These are phyloP conservation scores for Trigoniulus corallinus DNA, from an alignment of 1,140 invertebrate genomes.

Conservation along the genomic window DNA sequence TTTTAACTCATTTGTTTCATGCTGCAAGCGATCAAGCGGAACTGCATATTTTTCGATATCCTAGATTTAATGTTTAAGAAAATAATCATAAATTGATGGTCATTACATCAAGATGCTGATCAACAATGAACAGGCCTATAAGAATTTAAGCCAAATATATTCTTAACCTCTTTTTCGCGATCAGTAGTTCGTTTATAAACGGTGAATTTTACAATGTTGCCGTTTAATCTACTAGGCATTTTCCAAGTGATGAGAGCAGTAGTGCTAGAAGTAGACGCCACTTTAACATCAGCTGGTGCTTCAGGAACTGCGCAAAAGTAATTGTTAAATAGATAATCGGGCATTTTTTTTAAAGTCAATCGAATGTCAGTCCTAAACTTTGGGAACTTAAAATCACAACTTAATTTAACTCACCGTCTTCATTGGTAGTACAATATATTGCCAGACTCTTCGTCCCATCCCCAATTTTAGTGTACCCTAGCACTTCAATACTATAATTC, in stretches of 20 bases:
- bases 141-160: not conserved
- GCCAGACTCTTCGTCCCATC: conserved; percentile 31
- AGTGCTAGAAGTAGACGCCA: conserved; percentile 72
- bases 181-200: conserved; percentile 42
- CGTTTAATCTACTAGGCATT: conserved; percentile 76
- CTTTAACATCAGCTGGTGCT: conserved; percentile 78
- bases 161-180: not conserved
- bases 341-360: not conserved
- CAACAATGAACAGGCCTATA: too few relatives aligned
- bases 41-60: conserved; percentile 1
- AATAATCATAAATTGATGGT: too few relatives aligned
- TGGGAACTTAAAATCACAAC: not conserved
- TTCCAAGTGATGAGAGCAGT: conserved; percentile 87
- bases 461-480: conserved; percentile 35
- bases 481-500: conserved; percentile 32
- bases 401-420: conserved; percentile 26
- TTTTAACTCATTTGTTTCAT: conserved; percentile 1
- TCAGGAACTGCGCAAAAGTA: too few relatives aligned
- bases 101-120: too few relatives aligned
- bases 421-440: conserved; percentile 27
- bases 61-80: not conserved
- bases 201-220: conserved; percentile 80
- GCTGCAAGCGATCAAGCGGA: not conserved
- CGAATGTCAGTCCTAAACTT: too few relatives aligned
- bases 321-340: not conserved